A percentile compares a stretch with the other conserved stretches of the same genome.
phyloP scores from a whole-genome alignment of 2,888 invertebrate genomes.

The Aleiodes leptofemur region DNA sequence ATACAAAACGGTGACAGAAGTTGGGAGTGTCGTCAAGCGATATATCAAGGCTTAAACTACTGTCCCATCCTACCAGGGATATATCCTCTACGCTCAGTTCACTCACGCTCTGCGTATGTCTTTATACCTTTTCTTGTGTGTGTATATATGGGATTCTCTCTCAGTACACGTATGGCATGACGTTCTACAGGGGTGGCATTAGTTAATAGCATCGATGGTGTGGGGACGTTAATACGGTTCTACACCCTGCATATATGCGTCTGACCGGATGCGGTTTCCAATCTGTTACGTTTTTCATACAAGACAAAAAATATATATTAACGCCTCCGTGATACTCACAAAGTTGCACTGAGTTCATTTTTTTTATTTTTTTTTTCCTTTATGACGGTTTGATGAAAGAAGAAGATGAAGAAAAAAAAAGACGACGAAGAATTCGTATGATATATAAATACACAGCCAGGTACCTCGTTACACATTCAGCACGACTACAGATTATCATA shows the following conservation, averaged over 20 bases:
- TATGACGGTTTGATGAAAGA: background rate
- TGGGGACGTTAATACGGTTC: slow-evolving; percentile 68
- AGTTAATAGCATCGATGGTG: slow-evolving; percentile 71
- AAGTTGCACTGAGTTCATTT: background rate
- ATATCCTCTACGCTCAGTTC: slow-evolving; percentile 51
- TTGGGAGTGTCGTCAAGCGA: slow-evolving; percentile 75
- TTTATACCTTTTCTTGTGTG: slow-evolving; percentile 29
- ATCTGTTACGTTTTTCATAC: slow-evolving; percentile 73
- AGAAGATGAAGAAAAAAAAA: background rate
- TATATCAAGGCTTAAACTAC: slow-evolving; percentile 75
- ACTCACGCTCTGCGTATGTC: slow-evolving; percentile 37
- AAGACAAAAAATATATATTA: slow-evolving; percentile 48
- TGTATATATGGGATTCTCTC: slow-evolving; percentile 36
- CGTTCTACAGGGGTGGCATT: slow-evolving; percentile 67
- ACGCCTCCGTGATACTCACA: slow-evolving; percentile 19
- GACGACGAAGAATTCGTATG: background rate
- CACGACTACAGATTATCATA: slow-evolving; percentile 72
- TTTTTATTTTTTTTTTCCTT: background rate
- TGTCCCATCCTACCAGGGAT: slow-evolving; percentile 61
- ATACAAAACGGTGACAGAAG: slow-evolving; percentile 74
- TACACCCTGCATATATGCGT: slow-evolving; percentile 49
- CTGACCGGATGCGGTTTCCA: slow-evolving; percentile 74
- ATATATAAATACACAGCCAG: slow-evolving; percentile 3
- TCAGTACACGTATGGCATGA: slow-evolving; percentile 68
- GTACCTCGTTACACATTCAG: slow-evolving; percentile 72